Conservation (phyloP, 2,113 vertebrate genomes). For the Phyllostomus hastatus region DNA sequence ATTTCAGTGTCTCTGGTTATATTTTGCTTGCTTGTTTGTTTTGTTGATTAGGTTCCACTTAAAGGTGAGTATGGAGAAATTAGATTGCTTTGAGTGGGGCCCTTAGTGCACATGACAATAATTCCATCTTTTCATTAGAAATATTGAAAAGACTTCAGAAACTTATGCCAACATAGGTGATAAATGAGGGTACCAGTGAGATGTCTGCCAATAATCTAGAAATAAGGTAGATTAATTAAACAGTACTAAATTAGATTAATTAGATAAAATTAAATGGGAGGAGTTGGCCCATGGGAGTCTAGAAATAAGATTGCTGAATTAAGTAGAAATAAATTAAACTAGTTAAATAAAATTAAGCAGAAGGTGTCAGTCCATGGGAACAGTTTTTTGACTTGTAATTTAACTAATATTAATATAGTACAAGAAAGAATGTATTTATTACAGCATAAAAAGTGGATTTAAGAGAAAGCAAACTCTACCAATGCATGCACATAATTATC, state of each 20-base stretch:
- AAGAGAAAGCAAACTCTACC: background rate
- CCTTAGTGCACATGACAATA: background rate
- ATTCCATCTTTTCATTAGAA: background rate
- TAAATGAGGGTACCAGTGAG: background rate
- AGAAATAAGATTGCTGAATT: slow-evolving; percentile 41
- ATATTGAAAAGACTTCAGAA: background rate
- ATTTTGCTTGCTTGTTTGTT: too few species aligned
- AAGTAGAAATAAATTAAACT: slow-evolving; percentile 54
- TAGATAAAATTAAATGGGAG: slow-evolving; percentile 48
- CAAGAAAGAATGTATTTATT: background rate
- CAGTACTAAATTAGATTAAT: slow-evolving; percentile 51
- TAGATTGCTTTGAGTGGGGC: background rate
- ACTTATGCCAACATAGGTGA: background rate
- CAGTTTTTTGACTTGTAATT: slow-evolving; percentile 35
- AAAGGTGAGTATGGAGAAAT: background rate
- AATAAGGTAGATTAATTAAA: slow-evolving; percentile 53
- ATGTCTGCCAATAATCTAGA: slow-evolving; percentile 2
- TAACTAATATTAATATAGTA: background rate
- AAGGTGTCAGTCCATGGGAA: background rate
- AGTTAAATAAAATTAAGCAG: slow-evolving; percentile 51
- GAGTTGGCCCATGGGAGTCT: slow-evolving; percentile 29
- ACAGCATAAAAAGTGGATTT: background rate
- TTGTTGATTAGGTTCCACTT: too few species aligned
- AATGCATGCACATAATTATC: background rate
- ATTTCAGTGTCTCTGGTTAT: too few species aligned